Conservation (phyloP, 2,113 vertebrate species). For the Colossoma macropomum region DNA sequence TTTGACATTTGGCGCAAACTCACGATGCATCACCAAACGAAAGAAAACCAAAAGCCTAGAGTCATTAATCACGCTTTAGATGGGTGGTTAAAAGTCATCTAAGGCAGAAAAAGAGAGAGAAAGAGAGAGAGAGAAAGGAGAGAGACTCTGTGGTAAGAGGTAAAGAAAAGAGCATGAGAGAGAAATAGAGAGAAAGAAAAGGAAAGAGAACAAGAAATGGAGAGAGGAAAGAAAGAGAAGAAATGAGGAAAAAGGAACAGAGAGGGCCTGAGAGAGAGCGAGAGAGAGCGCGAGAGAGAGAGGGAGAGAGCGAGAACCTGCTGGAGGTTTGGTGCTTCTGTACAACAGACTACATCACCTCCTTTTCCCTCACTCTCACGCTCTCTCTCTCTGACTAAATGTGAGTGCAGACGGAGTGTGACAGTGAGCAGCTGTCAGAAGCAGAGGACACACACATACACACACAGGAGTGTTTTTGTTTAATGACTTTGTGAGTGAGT, state of each 20-base stretch:
- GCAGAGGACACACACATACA: constrained; percentile 19
- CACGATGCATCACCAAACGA: constrained; percentile 37
- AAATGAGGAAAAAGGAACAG: neutral
- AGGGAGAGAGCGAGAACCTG: constrained; percentile 20
- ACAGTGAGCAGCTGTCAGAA: constrained; percentile 32
- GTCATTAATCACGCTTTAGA: constrained; percentile 45
- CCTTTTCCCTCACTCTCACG: neutral
- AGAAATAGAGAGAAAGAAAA: constrained; percentile 2
- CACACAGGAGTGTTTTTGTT: constrained; percentile 31
- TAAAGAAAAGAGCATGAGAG: neutral
- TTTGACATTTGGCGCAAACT: constrained; percentile 41
- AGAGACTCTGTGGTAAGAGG: neutral
- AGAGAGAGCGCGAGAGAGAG: neutral
- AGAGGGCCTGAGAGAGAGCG: constrained; percentile 18
- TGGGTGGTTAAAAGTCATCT: constrained; percentile 37
- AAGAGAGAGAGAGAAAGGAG: constrained; percentile 29
- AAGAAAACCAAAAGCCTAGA: constrained; percentile 34
- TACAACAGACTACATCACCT: neutral
- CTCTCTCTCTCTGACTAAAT: too few species aligned
- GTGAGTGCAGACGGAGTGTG: neutral
- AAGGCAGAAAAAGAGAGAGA: neutral
- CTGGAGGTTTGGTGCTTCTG: neutral
- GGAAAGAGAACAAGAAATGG: neutral
- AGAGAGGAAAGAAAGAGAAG: neutral
- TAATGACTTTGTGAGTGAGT: constrained; percentile 43